These are phyloP conservation scores for Drosophila biarmipes DNA, from an alignment of 1,140 invertebrate species.

Conservation along the genomic window DNA sequence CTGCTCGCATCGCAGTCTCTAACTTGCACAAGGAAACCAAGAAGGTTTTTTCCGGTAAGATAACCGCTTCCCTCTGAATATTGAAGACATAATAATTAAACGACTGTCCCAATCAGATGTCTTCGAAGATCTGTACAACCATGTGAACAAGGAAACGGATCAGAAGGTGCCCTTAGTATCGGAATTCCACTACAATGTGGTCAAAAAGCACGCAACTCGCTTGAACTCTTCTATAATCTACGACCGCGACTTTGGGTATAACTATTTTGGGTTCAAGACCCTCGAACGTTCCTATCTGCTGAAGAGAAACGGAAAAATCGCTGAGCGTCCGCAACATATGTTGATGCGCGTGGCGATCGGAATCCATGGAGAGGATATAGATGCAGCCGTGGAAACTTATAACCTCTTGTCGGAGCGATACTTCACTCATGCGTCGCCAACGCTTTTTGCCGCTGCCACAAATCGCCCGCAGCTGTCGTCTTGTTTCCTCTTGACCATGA, in stretches of 20 bases:
- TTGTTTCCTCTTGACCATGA: slow-evolving; percentile 98
- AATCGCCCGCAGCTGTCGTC: slow-evolving; percentile 96
- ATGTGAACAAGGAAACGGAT: slow-evolving; percentile 90
- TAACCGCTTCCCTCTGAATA: too few species aligned
- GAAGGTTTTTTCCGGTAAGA: slow-evolving; percentile 93
- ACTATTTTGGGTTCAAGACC: slow-evolving; percentile 99
- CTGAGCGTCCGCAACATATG: slow-evolving; percentile 99
- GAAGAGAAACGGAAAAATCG: slow-evolving; percentile 97
- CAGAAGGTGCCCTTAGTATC: slow-evolving; percentile 93
- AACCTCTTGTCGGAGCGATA: slow-evolving; percentile 97
- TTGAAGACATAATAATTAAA: not conserved
- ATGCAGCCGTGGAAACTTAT: slow-evolving; percentile 97
- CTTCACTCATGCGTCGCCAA: slow-evolving; percentile 99
- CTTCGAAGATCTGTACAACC: slow-evolving; percentile 93
- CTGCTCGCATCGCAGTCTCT: slow-evolving; percentile 97
- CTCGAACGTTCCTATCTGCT: slow-evolving; percentile 97
- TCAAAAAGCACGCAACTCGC: slow-evolving; percentile 94
- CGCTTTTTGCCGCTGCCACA: slow-evolving; percentile 98
- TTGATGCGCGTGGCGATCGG: slow-evolving; percentile 98
- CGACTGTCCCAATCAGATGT: slow-evolving; percentile 89
- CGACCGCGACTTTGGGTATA: slow-evolving; percentile 98
- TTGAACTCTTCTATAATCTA: slow-evolving; percentile 99
- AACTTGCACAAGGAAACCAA: slow-evolving; percentile 99
- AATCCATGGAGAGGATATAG: slow-evolving; percentile 97
- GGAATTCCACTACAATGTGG: slow-evolving; percentile 92